phyloP scores from a whole-genome alignment of 2,797 vertebrate species.

The Chrysocyon brachyurus region DNA sequence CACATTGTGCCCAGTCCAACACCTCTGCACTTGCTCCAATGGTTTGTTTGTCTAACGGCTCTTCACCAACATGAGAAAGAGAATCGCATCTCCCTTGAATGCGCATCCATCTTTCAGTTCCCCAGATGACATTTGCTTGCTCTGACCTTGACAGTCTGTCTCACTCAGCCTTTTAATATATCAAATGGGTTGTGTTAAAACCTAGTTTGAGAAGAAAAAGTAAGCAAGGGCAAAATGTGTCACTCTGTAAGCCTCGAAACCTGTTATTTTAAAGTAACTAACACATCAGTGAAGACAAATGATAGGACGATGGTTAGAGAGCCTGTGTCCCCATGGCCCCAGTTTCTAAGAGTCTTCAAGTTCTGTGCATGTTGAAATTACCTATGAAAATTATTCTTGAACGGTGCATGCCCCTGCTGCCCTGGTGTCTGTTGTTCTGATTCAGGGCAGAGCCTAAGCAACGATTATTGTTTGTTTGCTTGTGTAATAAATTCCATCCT shows the following conservation, averaged over 20 bases:
- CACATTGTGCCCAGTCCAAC: not conserved
- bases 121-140: not conserved
- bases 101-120: constrained; percentile 22
- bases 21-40: not conserved
- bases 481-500: not conserved
- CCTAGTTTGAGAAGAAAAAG: constrained; percentile 10
- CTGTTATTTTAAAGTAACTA: constrained; percentile 35
- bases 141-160: constrained; percentile 47
- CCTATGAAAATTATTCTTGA: not conserved
- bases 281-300: not conserved
- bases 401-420: not conserved
- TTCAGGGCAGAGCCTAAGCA: not conserved
- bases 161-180: not conserved
- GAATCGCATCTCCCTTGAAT: not conserved
- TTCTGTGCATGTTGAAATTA: not conserved
- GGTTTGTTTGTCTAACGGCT: constrained; percentile 71
- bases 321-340: not conserved
- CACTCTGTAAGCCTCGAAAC: not conserved
- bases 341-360: not conserved
- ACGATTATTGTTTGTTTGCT: not conserved
- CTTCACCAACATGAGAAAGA: not conserved
- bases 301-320: not conserved
- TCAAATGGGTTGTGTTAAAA: constrained; percentile 53
- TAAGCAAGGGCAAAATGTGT: constrained; percentile 36
- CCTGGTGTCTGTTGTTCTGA: not conserved